Conservation (phyloP, 30 jellyfish, hydroid and myxozoan genomes). For the Mastigias papua region DNA sequence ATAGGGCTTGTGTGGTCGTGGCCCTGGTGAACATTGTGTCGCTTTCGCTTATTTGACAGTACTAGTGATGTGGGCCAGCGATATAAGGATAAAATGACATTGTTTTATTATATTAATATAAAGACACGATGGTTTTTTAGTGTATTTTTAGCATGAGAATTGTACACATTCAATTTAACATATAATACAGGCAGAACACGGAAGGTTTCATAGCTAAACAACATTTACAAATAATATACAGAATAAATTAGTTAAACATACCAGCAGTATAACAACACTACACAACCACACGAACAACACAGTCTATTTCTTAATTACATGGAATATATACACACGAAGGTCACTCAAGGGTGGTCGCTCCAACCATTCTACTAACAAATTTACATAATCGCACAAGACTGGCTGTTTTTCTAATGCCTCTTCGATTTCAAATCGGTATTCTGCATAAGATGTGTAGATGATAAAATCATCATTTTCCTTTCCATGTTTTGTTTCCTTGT, state of each 20-base stretch:
- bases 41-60: too few relatives aligned
- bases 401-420: conserved; percentile 72
- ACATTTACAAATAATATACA: too few relatives aligned
- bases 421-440: conserved; percentile 88
- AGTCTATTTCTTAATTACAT: conserved; percentile 71
- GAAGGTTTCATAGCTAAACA: too few relatives aligned
- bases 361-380: conserved; percentile 91
- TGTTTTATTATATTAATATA: too few relatives aligned
- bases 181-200: too few relatives aligned
- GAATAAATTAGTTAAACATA: background rate
- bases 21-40: too few relatives aligned
- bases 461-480: conserved; percentile 79
- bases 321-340: conserved; percentile 86
- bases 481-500: conserved; percentile 59
- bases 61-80: too few relatives aligned
- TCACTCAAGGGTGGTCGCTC: conserved; percentile 98
- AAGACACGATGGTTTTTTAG: too few relatives aligned
- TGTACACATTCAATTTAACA: too few relatives aligned
- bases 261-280: background rate
- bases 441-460: conserved; percentile 90
- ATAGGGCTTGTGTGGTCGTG: too few relatives aligned
- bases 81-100: too few relatives aligned
- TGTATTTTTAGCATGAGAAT: too few relatives aligned
- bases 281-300: background rate
- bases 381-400: conserved; percentile 68